These are phyloP conservation scores for Oryctolagus cuniculus DNA, from an alignment of 2,113 vertebrate species.

Conservation along the genomic window DNA sequence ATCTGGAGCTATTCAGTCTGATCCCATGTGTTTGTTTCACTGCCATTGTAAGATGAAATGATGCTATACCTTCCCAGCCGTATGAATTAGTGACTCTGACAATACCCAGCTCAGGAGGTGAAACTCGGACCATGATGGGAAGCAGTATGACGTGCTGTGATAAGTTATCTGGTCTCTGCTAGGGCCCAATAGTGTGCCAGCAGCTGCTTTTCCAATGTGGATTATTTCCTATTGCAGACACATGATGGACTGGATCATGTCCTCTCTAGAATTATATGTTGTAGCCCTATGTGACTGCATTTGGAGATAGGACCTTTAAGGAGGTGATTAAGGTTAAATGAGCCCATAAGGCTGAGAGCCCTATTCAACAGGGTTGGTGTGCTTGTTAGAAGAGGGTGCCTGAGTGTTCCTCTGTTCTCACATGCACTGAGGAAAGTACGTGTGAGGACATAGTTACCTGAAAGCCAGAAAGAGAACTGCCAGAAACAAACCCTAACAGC, in stretches of 20 bases:
- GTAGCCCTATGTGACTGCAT: background rate
- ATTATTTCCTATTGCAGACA: background rate
- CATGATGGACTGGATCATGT: background rate
- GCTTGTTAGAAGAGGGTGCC: background rate
- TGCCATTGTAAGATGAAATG: background rate
- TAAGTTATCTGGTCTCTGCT: background rate
- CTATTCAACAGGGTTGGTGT: background rate
- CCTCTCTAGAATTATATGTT: background rate
- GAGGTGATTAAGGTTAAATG: background rate
- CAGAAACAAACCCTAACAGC: background rate
- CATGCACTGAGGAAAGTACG: background rate
- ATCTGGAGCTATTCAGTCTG: background rate
- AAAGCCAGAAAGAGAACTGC: background rate
- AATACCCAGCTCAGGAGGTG: background rate
- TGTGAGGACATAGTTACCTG: background rate
- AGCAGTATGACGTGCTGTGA: background rate
- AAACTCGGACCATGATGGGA: background rate
- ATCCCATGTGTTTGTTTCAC: background rate
- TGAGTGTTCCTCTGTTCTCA: background rate
- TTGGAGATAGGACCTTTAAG: background rate
- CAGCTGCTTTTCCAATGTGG: background rate
- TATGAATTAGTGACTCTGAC: background rate
- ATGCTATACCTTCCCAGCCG: background rate
- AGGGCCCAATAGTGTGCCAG: background rate
- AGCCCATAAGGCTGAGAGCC: background rate